Evolutionary conservation across 2,797 vertebrate genomes (phyloP).

Genomic region (Thunnus albacares): DNA sequence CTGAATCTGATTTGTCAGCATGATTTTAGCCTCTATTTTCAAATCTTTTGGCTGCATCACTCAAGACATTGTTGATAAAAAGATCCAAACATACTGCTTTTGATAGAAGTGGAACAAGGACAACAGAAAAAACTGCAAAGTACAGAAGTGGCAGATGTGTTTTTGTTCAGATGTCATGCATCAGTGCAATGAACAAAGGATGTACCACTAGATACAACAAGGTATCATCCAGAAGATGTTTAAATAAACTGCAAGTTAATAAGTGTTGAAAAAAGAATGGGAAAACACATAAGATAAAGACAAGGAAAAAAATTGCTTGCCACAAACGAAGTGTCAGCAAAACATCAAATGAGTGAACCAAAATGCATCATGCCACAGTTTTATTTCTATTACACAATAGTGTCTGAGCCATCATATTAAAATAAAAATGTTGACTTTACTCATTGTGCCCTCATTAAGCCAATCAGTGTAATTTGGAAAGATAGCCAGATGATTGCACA

Average conservation of each 20-base stretch:
- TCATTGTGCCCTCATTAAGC: not conserved
- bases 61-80: not conserved
- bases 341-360: not conserved
- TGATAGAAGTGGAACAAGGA: not conserved
- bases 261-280: not conserved
- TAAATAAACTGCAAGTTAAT: not conserved
- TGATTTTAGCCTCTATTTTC: not conserved
- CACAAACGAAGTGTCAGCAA: not conserved
- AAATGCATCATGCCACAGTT: not conserved
- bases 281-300: not conserved
- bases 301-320: not conserved
- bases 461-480: not conserved
- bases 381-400: not conserved
- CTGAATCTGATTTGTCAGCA: not conserved
- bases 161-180: no score
- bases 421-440: constrained; percentile 1
- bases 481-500: not conserved
- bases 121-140: not conserved
- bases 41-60: not conserved
- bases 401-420: no score
- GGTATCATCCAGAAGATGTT: not conserved
- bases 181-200: no score
- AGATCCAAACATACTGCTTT: not conserved
- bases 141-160: no score
- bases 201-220: not conserved